These are phyloP conservation scores for Helleia helle DNA, from an alignment of 2,888 invertebrate species.

Conservation along the genomic window DNA sequence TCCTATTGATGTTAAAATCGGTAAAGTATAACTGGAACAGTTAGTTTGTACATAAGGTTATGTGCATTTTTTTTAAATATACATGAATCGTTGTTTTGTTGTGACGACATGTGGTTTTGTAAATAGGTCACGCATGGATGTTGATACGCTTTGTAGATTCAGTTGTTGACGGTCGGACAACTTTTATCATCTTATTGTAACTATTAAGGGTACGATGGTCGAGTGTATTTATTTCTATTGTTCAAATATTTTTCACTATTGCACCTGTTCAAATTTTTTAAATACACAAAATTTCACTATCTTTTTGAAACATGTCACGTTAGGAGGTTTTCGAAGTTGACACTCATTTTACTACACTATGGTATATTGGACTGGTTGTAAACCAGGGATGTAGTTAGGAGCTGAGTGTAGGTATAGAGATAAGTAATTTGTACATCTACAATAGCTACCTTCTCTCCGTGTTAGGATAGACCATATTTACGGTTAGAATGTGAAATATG, in stretches of 20 bases:
- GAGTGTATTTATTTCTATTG: slow-evolving; percentile 42
- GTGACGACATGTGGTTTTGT: slow-evolving; percentile 62
- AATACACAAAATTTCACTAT: slow-evolving; percentile 48
- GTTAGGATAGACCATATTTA: slow-evolving; percentile 62
- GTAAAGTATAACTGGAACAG: slow-evolving; percentile 42
- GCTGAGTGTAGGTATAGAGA: slow-evolving; percentile 53
- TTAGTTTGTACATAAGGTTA: slow-evolving; percentile 54
- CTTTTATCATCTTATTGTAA: slow-evolving; percentile 35
- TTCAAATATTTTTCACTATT: slow-evolving; percentile 55
- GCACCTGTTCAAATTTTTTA: slow-evolving; percentile 60
- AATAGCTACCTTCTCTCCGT: slow-evolving; percentile 64
- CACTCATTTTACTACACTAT: slow-evolving; percentile 63
- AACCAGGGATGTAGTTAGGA: slow-evolving; percentile 57
- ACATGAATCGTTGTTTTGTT: slow-evolving; percentile 59
- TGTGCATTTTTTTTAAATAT: slow-evolving; percentile 60
- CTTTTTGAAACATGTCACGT: slow-evolving; percentile 52
- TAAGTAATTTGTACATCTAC: slow-evolving; percentile 63
- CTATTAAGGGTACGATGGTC: slow-evolving; percentile 23
- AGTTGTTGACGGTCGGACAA: slow-evolving; percentile 34
- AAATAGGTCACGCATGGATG: slow-evolving; percentile 53
- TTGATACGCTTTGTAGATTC: slow-evolving; percentile 43
- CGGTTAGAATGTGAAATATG: slow-evolving; percentile 66
- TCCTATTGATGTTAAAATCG: slow-evolving; percentile 54
- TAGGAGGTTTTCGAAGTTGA: slow-evolving; percentile 56
- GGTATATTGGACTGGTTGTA: slow-evolving; percentile 61